Percentiles rank a stretch among this genome's conserved stretches.
phyloP scores from a whole-genome alignment of 2,113 vertebrate species.

The Sphaerodactylus townsendi region DNA sequence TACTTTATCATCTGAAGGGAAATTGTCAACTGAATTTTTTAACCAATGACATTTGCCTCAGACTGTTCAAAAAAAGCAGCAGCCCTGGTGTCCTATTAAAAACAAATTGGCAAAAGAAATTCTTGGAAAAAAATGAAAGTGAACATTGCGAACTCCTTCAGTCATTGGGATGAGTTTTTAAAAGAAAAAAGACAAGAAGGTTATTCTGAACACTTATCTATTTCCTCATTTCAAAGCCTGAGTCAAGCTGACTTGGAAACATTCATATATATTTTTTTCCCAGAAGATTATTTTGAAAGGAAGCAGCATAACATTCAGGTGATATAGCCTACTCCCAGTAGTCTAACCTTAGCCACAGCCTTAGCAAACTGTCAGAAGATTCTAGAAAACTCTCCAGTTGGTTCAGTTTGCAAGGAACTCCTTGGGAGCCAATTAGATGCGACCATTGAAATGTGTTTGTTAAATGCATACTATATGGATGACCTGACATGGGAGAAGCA shows the following conservation, averaged over 20 bases:
- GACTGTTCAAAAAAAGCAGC: conserved; percentile 42
- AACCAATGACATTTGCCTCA: conserved; percentile 41
- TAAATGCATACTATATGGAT: conserved; percentile 83
- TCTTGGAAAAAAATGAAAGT: neutral
- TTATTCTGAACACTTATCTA: conserved; percentile 59
- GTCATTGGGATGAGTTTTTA: conserved; percentile 12
- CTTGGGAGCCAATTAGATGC: conserved; percentile 77
- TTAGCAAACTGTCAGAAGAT: conserved; percentile 73
- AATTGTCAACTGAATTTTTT: neutral
- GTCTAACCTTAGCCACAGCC: conserved; percentile 76
- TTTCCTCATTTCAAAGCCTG: no score
- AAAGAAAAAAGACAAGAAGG: conserved; percentile 45
- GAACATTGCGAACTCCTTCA: conserved; percentile 30
- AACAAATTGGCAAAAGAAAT: neutral
- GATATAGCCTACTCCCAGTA: conserved; percentile 77
- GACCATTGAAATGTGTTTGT: conserved; percentile 78
- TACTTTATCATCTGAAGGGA: conserved; percentile 38
- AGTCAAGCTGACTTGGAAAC: conserved; percentile 66
- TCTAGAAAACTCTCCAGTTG: conserved; percentile 77
- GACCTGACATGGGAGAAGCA: conserved; percentile 74
- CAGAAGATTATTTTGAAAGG: conserved; percentile 78
- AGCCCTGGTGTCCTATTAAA: neutral
- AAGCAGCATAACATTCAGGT: conserved; percentile 41
- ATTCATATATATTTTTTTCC: conserved; percentile 82
- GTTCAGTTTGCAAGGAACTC: conserved; percentile 68